phyloP scores from a whole-genome alignment of 2,797 vertebrate genomes.

The Erethizon dorsatum region DNA sequence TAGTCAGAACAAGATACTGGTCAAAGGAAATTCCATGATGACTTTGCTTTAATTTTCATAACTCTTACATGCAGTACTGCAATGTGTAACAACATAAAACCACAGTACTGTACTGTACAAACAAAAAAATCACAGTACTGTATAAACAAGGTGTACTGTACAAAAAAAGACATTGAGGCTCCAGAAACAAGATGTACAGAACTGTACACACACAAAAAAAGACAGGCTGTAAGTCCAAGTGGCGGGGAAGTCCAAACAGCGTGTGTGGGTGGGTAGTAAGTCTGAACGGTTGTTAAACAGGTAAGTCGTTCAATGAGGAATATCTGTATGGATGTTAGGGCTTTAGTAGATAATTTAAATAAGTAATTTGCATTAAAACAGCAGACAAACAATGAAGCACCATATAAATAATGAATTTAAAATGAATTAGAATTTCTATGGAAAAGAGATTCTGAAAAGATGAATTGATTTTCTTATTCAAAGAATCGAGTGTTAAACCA shows the following conservation, averaged over 20 bases:
- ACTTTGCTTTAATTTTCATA: neutral
- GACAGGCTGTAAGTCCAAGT: neutral
- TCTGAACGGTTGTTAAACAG: neutral
- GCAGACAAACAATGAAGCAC: neutral
- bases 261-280: too few relatives aligned
- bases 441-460: slow-evolving; percentile 56
- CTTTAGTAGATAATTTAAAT: neutral
- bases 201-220: neutral
- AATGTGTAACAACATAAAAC: too few relatives aligned
- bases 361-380: neutral
- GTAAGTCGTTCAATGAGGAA: neutral
- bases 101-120: too few relatives aligned
- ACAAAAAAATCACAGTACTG: too few relatives aligned
- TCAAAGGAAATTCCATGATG: neutral
- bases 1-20: neutral
- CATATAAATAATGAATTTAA: slow-evolving; percentile 6
- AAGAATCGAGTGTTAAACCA: slow-evolving; percentile 53
- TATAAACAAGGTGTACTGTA: neutral
- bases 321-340: rapidly evolving
- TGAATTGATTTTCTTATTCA: slow-evolving; percentile 64
- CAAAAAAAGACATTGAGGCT: neutral
- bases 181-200: neutral
- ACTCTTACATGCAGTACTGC: neutral
- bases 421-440: slow-evolving; percentile 35
- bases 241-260: neutral